Evolutionary conservation across 2,888 invertebrate species (phyloP).

Genomic region (Tubulanus polymorphus): DNA sequence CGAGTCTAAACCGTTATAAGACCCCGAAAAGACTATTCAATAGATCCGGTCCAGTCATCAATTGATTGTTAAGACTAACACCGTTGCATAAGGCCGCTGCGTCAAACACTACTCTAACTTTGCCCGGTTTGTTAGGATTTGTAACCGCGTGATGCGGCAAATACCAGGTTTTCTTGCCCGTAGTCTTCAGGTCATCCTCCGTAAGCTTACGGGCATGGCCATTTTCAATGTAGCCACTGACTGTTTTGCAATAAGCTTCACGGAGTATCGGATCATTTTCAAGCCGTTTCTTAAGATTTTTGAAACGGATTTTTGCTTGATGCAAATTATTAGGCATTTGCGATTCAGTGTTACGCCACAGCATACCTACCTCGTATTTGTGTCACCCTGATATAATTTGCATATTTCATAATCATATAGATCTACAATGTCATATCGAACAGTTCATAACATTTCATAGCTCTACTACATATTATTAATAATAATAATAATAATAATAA

Average conservation of each 20-base stretch:
- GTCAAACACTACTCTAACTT: slow-evolving; percentile 1
- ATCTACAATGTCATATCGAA: too few relatives aligned
- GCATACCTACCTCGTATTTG: background rate
- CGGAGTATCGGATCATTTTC: background rate
- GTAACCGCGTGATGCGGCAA: slow-evolving; percentile 3
- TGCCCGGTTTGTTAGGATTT: background rate
- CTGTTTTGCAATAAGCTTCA: background rate
- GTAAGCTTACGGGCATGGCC: slow-evolving; percentile 4
- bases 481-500: too few relatives aligned
- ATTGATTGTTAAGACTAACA: background rate
- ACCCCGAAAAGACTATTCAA: background rate
- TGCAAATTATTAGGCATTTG: background rate
- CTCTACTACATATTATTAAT: too few relatives aligned
- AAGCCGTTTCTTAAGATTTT: background rate
- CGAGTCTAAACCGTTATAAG: background rate
- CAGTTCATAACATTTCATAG: too few relatives aligned
- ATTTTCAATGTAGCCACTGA: background rate
- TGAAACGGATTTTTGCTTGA: background rate
- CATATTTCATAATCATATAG: too few relatives aligned
- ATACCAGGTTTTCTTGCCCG: background rate
- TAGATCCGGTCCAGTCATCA: slow-evolving; percentile 1
- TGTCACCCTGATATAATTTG: too few relatives aligned
- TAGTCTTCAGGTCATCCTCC: background rate
- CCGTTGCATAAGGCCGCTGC: slow-evolving; percentile 1
- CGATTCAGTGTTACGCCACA: background rate